phyloP scores from a whole-genome alignment of 2,113 vertebrate species.

The Xiphorhynchus elegans region DNA sequence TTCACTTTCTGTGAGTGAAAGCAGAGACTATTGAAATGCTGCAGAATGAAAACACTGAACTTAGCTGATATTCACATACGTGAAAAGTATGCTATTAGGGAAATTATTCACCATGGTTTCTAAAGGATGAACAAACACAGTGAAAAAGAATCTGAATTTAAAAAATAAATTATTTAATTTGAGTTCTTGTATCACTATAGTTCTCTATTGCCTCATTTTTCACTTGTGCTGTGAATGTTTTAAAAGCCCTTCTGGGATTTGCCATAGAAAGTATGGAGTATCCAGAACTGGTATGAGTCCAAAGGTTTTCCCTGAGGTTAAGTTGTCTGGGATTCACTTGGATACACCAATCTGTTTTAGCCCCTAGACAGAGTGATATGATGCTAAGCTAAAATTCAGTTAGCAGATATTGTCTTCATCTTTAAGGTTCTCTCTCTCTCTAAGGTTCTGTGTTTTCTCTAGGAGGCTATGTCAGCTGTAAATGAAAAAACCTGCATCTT shows the following conservation, averaged over 20 bases:
- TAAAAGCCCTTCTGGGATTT: neutral
- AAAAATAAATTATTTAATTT: neutral
- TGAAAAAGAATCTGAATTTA: neutral
- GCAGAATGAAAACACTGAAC: neutral
- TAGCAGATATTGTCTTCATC: neutral
- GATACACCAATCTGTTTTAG: neutral
- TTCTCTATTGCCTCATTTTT: neutral
- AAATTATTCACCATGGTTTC: neutral
- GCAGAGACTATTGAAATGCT: neutral
- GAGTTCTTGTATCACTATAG: neutral
- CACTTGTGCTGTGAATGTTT: neutral
- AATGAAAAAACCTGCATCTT: neutral
- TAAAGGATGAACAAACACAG: neutral
- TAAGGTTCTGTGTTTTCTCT: neutral
- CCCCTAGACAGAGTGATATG: neutral
- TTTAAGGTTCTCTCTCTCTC: neutral
- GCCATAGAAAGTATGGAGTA: neutral
- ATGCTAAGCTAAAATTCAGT: neutral
- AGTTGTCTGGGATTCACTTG: neutral
- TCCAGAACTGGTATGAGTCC: neutral
- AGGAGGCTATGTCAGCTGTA: neutral
- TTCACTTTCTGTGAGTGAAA: neutral
- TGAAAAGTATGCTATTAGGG: neutral
- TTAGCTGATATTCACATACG: neutral
- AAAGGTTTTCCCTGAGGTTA: neutral